Evolutionary conservation across 2,113 vertebrate species (phyloP).

Genomic region (Tauraco erythrolophus): DNA sequence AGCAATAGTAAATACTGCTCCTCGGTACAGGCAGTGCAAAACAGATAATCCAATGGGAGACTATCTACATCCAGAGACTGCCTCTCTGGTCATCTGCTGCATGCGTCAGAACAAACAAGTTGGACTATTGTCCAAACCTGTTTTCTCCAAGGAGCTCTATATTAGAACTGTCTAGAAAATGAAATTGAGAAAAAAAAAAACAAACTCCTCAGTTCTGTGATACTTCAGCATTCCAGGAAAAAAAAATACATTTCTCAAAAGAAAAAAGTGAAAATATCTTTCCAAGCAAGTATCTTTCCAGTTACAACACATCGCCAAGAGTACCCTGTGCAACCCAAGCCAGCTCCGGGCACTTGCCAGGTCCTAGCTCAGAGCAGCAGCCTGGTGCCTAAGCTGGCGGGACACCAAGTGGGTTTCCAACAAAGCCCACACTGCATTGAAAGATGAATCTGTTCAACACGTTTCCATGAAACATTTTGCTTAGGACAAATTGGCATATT

Average conservation of each 20-base stretch:
- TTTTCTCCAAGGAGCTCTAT: neutral
- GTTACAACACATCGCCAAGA: neutral
- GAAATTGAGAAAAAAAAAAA: neutral
- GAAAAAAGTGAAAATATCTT: neutral
- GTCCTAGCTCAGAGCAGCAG: neutral
- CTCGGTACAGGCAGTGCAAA: neutral
- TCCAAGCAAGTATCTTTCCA: neutral
- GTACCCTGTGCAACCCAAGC: fast-evolving
- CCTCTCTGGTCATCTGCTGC: neutral
- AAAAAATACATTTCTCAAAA: neutral
- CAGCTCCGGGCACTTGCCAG: fast-evolving
- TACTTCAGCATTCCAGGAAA: neutral
- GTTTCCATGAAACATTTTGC: fast-evolving
- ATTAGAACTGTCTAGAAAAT: neutral
- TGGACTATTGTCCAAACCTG: neutral
- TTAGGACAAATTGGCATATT: neutral
- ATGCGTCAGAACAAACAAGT: neutral
- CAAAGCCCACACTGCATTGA: fast-evolving
- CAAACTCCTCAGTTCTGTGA: neutral
- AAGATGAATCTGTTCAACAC: neutral
- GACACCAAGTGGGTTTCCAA: fast-evolving
- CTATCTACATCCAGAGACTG: neutral
- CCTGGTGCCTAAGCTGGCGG: neutral
- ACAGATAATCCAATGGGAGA: neutral
- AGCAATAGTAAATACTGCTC: neutral